These are phyloP conservation scores for Premnoplex brunnescens DNA, from an alignment of 2,797 vertebrate species.

Conservation along the genomic window DNA sequence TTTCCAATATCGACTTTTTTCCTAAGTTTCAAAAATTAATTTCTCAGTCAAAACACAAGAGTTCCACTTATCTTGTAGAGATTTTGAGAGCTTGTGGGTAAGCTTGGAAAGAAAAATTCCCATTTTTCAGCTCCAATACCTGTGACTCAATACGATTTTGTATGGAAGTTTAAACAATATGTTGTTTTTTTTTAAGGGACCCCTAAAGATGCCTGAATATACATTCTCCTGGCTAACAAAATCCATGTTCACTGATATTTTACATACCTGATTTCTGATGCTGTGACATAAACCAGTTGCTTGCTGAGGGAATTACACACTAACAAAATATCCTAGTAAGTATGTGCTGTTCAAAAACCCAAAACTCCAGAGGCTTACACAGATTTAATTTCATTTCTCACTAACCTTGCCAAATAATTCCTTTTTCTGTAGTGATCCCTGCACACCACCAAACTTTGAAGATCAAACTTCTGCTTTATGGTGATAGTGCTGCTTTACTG, in stretches of 20 bases:
- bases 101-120: not conserved
- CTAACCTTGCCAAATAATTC: not conserved
- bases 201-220: not conserved
- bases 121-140: not conserved
- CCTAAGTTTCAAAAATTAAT: not conserved
- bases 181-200: not conserved
- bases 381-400: not conserved
- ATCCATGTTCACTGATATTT: not conserved
- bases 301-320: not conserved
- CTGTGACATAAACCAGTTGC: not conserved
- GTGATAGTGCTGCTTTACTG: not conserved
- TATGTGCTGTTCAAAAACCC: not conserved
- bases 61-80: not conserved
- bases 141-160: not conserved
- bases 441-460: not conserved
- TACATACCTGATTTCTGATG: not conserved
- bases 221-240: not conserved
- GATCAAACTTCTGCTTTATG: not conserved
- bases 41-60: not conserved
- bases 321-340: not conserved
- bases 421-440: not conserved
- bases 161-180: accelerated
- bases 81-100: not conserved
- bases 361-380: not conserved
- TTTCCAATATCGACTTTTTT: not conserved